Evolutionary conservation across 2,113 vertebrate genomes (phyloP).

Genomic region (Peromyscus californicus): DNA sequence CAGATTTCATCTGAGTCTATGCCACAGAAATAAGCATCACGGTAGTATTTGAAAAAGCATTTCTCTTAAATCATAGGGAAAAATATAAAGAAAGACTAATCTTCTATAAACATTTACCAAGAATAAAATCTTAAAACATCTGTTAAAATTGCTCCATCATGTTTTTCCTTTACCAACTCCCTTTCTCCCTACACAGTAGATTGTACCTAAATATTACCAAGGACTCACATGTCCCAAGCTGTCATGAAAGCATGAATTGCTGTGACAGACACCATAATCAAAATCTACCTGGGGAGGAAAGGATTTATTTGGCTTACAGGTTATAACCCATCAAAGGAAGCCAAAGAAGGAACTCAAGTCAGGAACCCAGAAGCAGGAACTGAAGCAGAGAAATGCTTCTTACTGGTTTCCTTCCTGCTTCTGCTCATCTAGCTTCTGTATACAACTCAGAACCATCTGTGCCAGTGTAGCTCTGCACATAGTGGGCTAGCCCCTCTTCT

Average conservation of each 20-base stretch:
- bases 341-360: background rate
- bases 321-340: background rate
- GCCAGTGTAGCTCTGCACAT: background rate
- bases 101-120: background rate
- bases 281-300: background rate
- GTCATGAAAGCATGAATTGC: slow-evolving; percentile 31
- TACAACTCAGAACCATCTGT: background rate
- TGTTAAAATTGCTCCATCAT: background rate
- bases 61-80: background rate
- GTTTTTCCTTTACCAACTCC: background rate
- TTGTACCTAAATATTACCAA: background rate
- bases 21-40: background rate
- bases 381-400: background rate
- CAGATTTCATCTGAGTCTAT: background rate
- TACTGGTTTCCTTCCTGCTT: background rate
- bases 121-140: background rate
- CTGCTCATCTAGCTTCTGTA: background rate
- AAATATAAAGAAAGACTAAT: background rate
- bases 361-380: background rate
- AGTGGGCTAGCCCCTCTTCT: background rate
- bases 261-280: background rate
- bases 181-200: background rate
- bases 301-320: background rate
- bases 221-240: background rate
- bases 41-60: background rate